A percentile compares a stretch with the other conserved stretches of the same genome.
Evolutionary conservation across 1,140 invertebrate species (phyloP).

Genomic region (Drosophila subpulchrella): DNA sequence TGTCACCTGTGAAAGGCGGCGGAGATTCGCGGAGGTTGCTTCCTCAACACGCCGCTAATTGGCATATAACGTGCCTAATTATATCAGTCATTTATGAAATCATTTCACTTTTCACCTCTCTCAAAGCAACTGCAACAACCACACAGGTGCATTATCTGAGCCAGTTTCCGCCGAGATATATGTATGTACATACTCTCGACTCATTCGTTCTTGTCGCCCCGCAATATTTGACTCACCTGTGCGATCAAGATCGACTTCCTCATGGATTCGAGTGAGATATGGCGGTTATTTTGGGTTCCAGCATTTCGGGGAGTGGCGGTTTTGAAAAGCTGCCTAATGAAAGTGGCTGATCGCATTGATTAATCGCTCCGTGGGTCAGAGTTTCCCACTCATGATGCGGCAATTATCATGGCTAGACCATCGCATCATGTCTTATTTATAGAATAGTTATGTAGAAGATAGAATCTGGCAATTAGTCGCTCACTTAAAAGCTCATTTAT

Average conservation of each 20-base stretch:
- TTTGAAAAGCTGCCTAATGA: constrained; percentile 23
- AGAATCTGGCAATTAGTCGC: constrained; percentile 53
- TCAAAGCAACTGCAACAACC: constrained; percentile 12
- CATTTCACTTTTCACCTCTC: constrained; percentile 58
- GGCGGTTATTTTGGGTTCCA: constrained; percentile 32
- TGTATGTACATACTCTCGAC: constrained; percentile 1
- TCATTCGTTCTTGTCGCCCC: constrained; percentile 41
- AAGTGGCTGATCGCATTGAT: constrained; percentile 30
- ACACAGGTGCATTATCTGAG: constrained; percentile 19
- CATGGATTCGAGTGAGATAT: constrained; percentile 43
- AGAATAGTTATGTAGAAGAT: constrained; percentile 18
- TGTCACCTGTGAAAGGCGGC: constrained; percentile 62
- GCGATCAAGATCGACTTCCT: constrained; percentile 42
- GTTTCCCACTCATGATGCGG: constrained; percentile 38
- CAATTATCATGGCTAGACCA: constrained; percentile 43
- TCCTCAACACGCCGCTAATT: constrained; percentile 75
- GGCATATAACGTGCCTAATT: constrained; percentile 76
- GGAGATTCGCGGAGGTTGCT: constrained; percentile 50
- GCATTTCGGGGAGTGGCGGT: constrained; percentile 15
- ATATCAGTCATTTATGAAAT: constrained; percentile 61
- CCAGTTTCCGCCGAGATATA: constrained; percentile 37
- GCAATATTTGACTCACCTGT: constrained; percentile 31
- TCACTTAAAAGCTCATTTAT: constrained; percentile 72
- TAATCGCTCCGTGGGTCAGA: constrained; percentile 34
- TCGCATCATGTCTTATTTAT: constrained; percentile 63